Base-by-base conservation (phyloP, 2,113 vertebrate species). In the Ahaetulla prasina region DNA sequence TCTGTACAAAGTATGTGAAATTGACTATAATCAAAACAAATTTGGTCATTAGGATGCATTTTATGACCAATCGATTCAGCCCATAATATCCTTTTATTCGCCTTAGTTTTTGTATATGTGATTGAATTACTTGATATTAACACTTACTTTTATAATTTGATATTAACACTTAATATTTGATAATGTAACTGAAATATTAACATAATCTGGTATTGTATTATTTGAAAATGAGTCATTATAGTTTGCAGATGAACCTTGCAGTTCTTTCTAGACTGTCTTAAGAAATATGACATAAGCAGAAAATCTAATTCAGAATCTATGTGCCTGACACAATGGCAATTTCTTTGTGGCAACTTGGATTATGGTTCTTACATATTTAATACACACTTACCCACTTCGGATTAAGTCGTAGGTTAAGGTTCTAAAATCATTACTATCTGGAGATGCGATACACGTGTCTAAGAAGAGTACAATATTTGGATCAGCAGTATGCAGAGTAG, bases 401-500 rank as follows among this genome's bases (percentile, higher is more conserved):
- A 95, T 95, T 88, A 96, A 90, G 54, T 92, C 54, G 89, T 96
- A 95, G 27, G 93, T 91, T 85, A 91, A 20, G 14, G 88, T 92
- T n/a, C 18, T 85, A 54, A 92, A 95, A 90, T 93, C 91, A 54
- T 60, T 20, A n/a, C 8, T 20, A 86, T 89, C 53, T 12, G 96
- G 95, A 52, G 94, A 95, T 23, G 95, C 92, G 35, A 91, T 49
- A 85, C 96, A 96, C 3, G 94, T 94, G 39, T 96, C 94, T 57
- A 95, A 27, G 92, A 94, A 95, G 3, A 96, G 35, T 8, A 60
- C 27, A 20, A 96, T 90, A 30, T 92, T 25, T 11, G 50, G 2
- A 85, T 96, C 94, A 88, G 88, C 90, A 63, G 49, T 93, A 84
- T 92, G 43, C 16, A 96, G 89, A 35, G 74, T 89, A 8, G 91